These are phyloP conservation scores for Eufriesea mexicana DNA, from an alignment of 1,140 invertebrate species.

Conservation along the genomic window DNA sequence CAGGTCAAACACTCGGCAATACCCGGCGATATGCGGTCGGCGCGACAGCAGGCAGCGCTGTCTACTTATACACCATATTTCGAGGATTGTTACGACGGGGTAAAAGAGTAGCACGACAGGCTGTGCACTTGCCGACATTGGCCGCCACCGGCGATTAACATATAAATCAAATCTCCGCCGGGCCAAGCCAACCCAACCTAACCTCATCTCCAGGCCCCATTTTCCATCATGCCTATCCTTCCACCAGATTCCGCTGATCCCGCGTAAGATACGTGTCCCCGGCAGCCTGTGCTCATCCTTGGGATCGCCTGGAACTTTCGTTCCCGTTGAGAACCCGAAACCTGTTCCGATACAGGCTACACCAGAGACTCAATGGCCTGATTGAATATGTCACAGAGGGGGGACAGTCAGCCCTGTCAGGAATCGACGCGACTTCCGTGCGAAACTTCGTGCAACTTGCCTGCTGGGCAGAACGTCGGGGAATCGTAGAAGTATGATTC, in stretches of 20 bases:
- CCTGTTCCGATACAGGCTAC: conserved; percentile 8
- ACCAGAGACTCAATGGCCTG: conserved; percentile 4
- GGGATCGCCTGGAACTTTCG: conserved; percentile 6
- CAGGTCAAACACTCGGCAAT: neutral
- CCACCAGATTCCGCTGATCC: conserved; percentile 27
- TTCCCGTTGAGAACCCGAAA: neutral
- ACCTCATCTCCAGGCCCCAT: neutral
- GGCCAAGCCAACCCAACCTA: conserved; percentile 9
- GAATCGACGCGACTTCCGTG: neutral
- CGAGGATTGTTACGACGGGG: conserved; percentile 58
- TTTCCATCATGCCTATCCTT: neutral
- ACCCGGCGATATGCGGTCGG: conserved; percentile 37
- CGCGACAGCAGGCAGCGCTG: conserved; percentile 15
- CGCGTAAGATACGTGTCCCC: conserved; percentile 46
- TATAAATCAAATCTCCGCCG: conserved; percentile 69
- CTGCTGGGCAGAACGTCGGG: neutral
- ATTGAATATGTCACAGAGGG: conserved; percentile 33
- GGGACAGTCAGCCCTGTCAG: neutral
- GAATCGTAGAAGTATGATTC: neutral
- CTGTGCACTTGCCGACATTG: conserved; percentile 55
- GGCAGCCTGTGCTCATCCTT: conserved; percentile 20
- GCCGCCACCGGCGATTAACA: conserved; percentile 67
- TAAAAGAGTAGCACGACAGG: conserved; percentile 51
- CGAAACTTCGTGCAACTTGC: neutral
- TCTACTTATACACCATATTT: conserved; percentile 66